Evolutionary conservation across 2,888 invertebrate species (phyloP).

Genomic region (Synanthedon formicaeformis): DNA sequence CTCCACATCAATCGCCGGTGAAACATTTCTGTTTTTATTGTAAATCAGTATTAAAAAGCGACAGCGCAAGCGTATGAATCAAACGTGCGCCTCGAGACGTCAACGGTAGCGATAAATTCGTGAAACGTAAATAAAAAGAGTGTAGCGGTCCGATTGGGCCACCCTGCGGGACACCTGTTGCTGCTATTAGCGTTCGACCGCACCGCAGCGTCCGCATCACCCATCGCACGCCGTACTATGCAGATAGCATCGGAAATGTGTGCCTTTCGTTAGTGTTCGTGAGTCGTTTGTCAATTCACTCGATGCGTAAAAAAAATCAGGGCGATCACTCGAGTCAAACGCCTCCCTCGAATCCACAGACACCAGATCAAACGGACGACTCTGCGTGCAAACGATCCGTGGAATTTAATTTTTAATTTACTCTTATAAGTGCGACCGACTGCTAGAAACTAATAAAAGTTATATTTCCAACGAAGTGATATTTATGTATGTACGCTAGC

Average conservation of each 20-base stretch:
- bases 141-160: constrained; percentile 46
- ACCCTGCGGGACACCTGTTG: constrained; percentile 65
- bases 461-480: constrained; percentile 57
- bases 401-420: constrained; percentile 14
- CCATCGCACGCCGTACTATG: constrained; percentile 17
- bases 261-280: constrained; percentile 26
- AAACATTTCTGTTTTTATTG: constrained; percentile 66
- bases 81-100: constrained; percentile 61
- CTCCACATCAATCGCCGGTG: constrained; percentile 66
- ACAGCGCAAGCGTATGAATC: constrained; percentile 64
- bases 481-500: constrained; percentile 39
- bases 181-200: constrained; percentile 44
- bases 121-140: constrained; percentile 59
- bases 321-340: constrained; percentile 34
- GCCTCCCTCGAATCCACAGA: constrained; percentile 23
- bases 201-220: constrained; percentile 17
- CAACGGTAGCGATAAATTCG: constrained; percentile 60
- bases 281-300: constrained; percentile 46
- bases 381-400: constrained; percentile 49
- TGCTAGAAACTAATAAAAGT: constrained; percentile 50
- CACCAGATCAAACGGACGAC: constrained; percentile 44
- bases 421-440: constrained; percentile 32
- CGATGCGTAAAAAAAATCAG: constrained; percentile 55
- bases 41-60: constrained; percentile 70
- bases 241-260: constrained; percentile 42